Evolutionary conservation across 2,888 invertebrate genomes (phyloP).

Genomic region (Zhuqinia jingwanae): DNA sequence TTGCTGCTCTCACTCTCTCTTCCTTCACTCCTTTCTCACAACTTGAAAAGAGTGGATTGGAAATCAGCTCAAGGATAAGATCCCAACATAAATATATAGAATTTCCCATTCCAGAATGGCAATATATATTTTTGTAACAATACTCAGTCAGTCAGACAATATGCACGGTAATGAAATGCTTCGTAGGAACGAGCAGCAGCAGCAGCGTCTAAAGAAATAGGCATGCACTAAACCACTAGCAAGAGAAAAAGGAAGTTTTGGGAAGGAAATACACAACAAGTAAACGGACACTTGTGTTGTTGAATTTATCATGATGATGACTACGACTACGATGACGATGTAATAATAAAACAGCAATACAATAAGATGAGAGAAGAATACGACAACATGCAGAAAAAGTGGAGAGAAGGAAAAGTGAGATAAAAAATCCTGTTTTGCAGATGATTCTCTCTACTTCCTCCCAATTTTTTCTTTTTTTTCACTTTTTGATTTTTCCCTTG

Average conservation of each 20-base stretch:
- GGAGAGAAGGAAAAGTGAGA: neutral
- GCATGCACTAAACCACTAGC: neutral
- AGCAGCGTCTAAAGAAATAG: neutral
- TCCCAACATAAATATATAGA: neutral
- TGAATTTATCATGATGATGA: neutral
- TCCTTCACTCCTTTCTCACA: neutral
- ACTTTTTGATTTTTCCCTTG: conserved; percentile 1
- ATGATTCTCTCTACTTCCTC: neutral
- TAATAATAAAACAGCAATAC: neutral
- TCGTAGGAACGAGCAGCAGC: neutral
- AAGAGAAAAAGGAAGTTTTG: neutral
- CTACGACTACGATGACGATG: too few species aligned
- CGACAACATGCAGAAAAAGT: neutral
- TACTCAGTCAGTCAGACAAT: neutral
- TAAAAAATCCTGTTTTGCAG: neutral
- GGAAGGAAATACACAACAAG: neutral
- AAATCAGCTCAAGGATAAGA: conserved; percentile 13
- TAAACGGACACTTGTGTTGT: neutral
- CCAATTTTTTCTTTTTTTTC: too few species aligned
- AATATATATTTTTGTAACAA: neutral
- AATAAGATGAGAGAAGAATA: neutral
- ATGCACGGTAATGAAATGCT: neutral
- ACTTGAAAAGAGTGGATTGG: neutral
- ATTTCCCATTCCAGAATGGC: neutral
- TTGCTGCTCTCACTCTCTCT: neutral